Evolutionary conservation across 64 coral and sea anemone genomes (phyloP), one percentile per base, ranked within the genome.

Genomic region (Orbicella faveolata): DNA sequence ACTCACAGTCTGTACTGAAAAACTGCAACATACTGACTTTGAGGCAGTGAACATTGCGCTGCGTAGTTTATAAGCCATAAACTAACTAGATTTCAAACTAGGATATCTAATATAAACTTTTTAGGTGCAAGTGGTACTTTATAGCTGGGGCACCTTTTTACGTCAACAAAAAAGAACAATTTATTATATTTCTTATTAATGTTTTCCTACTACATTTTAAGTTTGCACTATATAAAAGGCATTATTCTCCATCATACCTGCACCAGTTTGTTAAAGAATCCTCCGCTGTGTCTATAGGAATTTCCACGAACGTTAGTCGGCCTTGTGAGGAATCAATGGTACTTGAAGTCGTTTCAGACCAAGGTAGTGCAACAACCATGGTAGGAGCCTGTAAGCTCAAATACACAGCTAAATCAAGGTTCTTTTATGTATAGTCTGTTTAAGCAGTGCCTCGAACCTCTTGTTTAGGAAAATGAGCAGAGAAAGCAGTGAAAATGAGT

Each of bases 301-400:
- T 83, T 53, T 91, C 73, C 18, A 91, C 89, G 61, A 85, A 11
- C 6, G 9, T 85, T 19, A 85, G 39, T 68, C 23, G 61, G 17
- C 55, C 19, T 36, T 85, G 34, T 41, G 15, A 39, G 73, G 78
- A 53, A 51, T 78, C 75, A 80, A 20, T 34, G 26, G 63, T 36
- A 37, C 14, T 80, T 69, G 88, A 41, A 10, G 86, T 36, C 14
- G 4, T 74, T 61, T 64, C 57, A 84, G 52, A 20, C 66, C 79
- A 84, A 30, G 89, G 89, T 67, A 91, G 39, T 41, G 89, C 89
- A 37, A 91, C 73, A 36, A 75, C 78, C 54, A 91, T 12, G 3
- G 52, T n/a, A 54, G 52, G 20, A 57, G 57, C 23, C 77, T 79
- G 25, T 14, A 33, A 33, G n/a, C 30, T 70, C 10, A 23, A n/a